A percentile compares a stretch with the other conserved stretches of the same genome.
Conservation (phyloP, 2,797 vertebrate species). For the Cyclopterus lumpus region DNA sequence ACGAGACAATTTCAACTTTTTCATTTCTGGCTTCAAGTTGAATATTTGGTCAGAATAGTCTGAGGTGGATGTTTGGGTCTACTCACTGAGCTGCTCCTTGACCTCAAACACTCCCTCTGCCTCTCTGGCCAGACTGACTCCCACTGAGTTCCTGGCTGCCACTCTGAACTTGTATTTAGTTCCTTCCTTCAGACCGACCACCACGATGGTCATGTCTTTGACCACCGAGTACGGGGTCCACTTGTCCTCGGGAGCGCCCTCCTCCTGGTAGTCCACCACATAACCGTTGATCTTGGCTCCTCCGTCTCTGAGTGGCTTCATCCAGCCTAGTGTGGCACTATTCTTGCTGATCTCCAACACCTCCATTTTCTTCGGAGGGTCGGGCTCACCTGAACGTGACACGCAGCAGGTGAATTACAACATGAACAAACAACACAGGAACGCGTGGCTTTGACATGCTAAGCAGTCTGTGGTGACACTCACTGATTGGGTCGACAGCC, state of each 20-base stretch:
- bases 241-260: slow-evolving; percentile 90
- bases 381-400: slow-evolving; percentile 89
- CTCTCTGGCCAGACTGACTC: slow-evolving; percentile 93
- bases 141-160: slow-evolving; percentile 94
- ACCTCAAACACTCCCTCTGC: slow-evolving; percentile 94
- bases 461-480: slow-evolving; percentile 71
- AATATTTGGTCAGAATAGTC: background rate
- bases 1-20: background rate
- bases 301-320: slow-evolving; percentile 95
- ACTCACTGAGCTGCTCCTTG: slow-evolving; percentile 98
- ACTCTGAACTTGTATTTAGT: slow-evolving; percentile 97
- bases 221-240: slow-evolving; percentile 98
- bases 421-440: background rate
- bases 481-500: slow-evolving; percentile 95
- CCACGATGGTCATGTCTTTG: slow-evolving; percentile 95
- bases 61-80: background rate
- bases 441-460: background rate
- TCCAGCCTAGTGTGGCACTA: slow-evolving; percentile 93
- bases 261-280: slow-evolving; percentile 92
- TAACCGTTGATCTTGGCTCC: slow-evolving; percentile 98
- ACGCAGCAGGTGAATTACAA: background rate
- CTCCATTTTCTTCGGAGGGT: slow-evolving; percentile 97
- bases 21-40: background rate
- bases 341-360: slow-evolving; percentile 95
- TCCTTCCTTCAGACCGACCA: slow-evolving; percentile 96